phyloP scores from a whole-genome alignment of 2,113 vertebrate genomes.

The Notechis scutatus region DNA sequence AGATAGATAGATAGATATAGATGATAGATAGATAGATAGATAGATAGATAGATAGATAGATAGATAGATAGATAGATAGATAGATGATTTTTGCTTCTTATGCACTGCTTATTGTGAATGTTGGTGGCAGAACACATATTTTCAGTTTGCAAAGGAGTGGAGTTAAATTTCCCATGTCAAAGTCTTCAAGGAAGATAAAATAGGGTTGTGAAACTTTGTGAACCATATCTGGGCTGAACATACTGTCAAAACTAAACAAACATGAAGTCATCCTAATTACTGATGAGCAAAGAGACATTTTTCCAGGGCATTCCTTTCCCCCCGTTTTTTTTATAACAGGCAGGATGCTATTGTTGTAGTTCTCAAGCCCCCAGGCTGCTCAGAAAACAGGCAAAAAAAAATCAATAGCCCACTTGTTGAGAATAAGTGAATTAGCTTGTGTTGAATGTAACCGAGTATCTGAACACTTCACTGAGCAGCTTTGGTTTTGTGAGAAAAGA shows the following conservation, averaged over 20 bases:
- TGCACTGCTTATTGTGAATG: background rate
- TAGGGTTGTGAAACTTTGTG: conserved; percentile 20
- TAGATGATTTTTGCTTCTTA: background rate
- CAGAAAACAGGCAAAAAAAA: conserved; percentile 76
- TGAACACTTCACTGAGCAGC: conserved; percentile 71
- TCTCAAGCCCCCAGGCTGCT: conserved; percentile 70
- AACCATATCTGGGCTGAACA: background rate
- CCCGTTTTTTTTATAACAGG: background rate
- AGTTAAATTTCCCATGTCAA: conserved; percentile 10
- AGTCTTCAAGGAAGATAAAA: conserved; percentile 29
- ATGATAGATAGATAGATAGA: background rate
- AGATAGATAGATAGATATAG: background rate
- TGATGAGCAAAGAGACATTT: conserved; percentile 56
- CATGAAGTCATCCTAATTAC: conserved; percentile 50
- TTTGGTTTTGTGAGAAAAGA: conserved; percentile 64
- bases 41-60: too few relatives aligned
- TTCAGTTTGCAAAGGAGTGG: conserved; percentile 12
- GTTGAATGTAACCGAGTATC: conserved; percentile 74
- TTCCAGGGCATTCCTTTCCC: conserved; percentile 17
- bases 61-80: background rate
- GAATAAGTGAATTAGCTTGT: conserved; percentile 76
- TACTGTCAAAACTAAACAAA: conserved; percentile 42
- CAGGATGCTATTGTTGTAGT: conserved; percentile 65
- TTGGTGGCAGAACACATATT: conserved; percentile 5
- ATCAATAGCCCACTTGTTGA: conserved; percentile 82